These are phyloP conservation scores for Crambe crambe DNA, from an alignment of 37 sponge, comb jelly and placozoan genomes.

Conservation along the genomic window DNA sequence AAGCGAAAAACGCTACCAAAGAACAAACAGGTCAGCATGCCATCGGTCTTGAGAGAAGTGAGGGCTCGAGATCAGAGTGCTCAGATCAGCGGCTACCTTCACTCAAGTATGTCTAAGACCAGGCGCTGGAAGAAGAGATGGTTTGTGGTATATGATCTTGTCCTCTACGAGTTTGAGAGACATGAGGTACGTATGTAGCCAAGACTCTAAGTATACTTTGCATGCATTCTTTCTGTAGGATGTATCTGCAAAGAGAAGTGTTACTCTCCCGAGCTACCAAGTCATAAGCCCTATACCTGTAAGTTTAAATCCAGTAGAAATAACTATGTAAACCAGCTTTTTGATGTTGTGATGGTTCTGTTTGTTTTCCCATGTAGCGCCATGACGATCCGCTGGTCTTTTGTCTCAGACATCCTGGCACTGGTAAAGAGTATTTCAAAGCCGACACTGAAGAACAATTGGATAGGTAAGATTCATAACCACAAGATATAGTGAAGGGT, in stretches of 20 bases:
- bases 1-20: constrained; percentile 3
- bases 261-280: constrained; percentile 57
- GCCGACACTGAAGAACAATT: constrained; percentile 59
- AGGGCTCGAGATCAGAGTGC: constrained; percentile 75
- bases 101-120: constrained; percentile 19
- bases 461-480: too few species aligned
- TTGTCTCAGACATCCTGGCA: constrained; percentile 62
- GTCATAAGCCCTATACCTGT: constrained; percentile 26
- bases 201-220: too few species aligned
- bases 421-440: constrained; percentile 59
- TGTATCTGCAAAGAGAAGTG: constrained; percentile 62
- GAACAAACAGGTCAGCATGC: constrained; percentile 43
- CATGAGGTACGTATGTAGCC: constrained; percentile 56
- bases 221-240: too few species aligned
- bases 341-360: not conserved
- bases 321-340: not conserved
- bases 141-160: constrained; percentile 76
- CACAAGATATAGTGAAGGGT: too few species aligned
- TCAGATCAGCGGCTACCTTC: constrained; percentile 83
- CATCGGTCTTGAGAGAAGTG: constrained; percentile 54
- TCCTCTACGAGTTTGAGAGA: constrained; percentile 74
- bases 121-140: constrained; percentile 80
- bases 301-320: not conserved
- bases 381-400: constrained; percentile 59
- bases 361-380: constrained; percentile 17